phyloP scores from a whole-genome alignment of 2,888 invertebrate species.

The Lamellibrachia columna region DNA sequence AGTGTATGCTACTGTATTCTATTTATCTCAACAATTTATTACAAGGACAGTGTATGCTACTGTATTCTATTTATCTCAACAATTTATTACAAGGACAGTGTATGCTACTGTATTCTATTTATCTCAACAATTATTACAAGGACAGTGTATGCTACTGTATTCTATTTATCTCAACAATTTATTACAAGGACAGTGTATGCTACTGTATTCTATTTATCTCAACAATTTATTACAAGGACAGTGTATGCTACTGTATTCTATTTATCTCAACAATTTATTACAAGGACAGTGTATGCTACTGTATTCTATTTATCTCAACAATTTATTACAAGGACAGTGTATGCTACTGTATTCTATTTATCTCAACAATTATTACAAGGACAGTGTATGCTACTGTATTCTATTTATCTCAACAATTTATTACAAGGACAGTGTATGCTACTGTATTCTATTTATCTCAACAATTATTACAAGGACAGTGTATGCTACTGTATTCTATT shows the following conservation, averaged over 20 bases:
- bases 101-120: neutral
- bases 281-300: neutral
- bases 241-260: no score
- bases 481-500: neutral
- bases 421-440: no score
- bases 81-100: no score
- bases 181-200: neutral
- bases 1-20: neutral
- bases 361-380: no score
- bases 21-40: neutral
- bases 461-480: no score
- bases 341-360: no score
- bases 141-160: no score
- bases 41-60: no score
- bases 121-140: neutral
- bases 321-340: neutral
- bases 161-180: no score
- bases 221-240: neutral
- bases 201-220: neutral
- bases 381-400: neutral
- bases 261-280: no score
- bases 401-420: neutral
- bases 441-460: no score
- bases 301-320: neutral
- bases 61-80: no score